A percentile compares a stretch with the other conserved stretches of the same genome.
These are phyloP conservation scores for Rousettus leschenaultii DNA, from an alignment of 2,113 vertebrate genomes.

Conservation along the genomic window DNA sequence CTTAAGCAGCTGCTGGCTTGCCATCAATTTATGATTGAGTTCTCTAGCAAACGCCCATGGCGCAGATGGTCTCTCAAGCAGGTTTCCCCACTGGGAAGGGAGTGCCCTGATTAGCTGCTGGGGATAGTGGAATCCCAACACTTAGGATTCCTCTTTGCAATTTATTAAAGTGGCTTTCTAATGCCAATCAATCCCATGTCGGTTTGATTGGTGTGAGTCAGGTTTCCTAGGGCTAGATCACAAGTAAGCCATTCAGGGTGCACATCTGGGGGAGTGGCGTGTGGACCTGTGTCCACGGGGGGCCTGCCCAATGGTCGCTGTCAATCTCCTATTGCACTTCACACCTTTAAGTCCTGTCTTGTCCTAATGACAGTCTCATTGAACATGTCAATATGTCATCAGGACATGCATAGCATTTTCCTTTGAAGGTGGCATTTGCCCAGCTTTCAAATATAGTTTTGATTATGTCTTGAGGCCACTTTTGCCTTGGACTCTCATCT, in stretches of 20 bases:
- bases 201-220: not conserved
- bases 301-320: not conserved
- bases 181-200: not conserved
- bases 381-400: not conserved
- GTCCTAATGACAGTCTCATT: not conserved
- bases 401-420: not conserved
- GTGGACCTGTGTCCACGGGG: fast-evolving
- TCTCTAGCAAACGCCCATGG: not conserved
- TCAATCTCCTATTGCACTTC: not conserved
- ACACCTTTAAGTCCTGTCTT: not conserved
- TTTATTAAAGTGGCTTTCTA: slow-evolving; percentile 26
- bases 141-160: not conserved
- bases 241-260: not conserved
- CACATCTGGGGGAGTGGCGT: not conserved
- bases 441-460: not conserved
- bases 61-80: not conserved
- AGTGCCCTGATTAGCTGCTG: not conserved
- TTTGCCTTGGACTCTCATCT: not conserved
- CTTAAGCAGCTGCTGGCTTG: not conserved
- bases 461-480: not conserved
- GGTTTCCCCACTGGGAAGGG: not conserved
- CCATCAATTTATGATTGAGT: not conserved
- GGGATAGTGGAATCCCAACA: not conserved
- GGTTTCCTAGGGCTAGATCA: not conserved
- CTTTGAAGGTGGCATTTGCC: not conserved